A percentile compares a stretch with the other conserved stretches of the same genome.
Evolutionary conservation across 2,888 invertebrate species (phyloP).

Genomic region (Dioctria linearis): DNA sequence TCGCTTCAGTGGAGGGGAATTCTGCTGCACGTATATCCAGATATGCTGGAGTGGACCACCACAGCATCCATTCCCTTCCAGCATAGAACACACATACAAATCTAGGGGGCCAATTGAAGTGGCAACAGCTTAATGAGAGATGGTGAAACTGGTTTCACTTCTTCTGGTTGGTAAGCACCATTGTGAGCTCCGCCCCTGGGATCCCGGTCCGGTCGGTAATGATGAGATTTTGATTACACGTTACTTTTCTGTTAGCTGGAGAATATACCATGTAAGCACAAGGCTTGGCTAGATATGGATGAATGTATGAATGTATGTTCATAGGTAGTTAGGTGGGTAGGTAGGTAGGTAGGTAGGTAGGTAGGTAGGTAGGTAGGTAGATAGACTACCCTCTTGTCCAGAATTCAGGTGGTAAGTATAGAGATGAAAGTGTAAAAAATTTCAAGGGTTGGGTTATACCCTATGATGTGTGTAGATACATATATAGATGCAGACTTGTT

Average conservation of each 20-base stretch:
- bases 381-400: background rate
- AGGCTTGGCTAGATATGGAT: background rate
- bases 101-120: conserved; percentile 38
- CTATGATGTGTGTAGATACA: background rate
- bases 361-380: no score
- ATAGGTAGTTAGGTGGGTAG: no score
- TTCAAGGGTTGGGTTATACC: conserved; percentile 10
- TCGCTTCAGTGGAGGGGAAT: conserved; percentile 29
- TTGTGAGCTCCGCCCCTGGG: conserved; percentile 60
- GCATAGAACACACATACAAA: background rate
- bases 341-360: no score
- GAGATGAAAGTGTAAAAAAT: conserved; percentile 12
- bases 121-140: conserved; percentile 15
- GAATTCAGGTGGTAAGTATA: conserved; percentile 11
- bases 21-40: background rate
- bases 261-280: background rate
- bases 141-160: conserved; percentile 53
- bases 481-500: conserved; percentile 1
- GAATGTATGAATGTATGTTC: no score
- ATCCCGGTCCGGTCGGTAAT: background rate
- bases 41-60: conserved; percentile 10
- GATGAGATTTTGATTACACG: conserved; percentile 23
- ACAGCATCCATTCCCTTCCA: conserved; percentile 13
- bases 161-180: conserved; percentile 61
- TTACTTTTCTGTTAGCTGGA: conserved; percentile 2